Evolutionary conservation across 2,888 invertebrate genomes (phyloP), one percentile per base, ranked within the genome.

Genomic region (Mesochorus sp.): DNA sequence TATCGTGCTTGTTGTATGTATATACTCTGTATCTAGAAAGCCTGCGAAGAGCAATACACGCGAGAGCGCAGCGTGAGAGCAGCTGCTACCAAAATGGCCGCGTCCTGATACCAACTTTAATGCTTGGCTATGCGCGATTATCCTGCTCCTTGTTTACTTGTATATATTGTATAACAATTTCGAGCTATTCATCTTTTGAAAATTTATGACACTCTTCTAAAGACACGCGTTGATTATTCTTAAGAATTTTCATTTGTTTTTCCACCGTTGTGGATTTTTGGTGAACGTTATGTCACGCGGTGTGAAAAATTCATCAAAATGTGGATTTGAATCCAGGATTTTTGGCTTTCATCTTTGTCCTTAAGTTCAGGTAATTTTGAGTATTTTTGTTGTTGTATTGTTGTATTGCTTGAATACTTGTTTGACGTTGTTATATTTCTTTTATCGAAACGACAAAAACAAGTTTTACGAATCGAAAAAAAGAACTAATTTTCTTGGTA

Each of bases 41-140:
- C 76, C 75, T 53, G 64, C 79, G 66, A 73, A 70, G 53, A 76
- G 67, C 47, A 66, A 61, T 66, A 79, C n/a, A 51, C 72, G 61
- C 55, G 53, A 78, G 73, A 61, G 42, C 62, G 62, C 64, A 59
- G 14, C 67, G 28, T 39, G 67, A 76, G 34, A 76, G 67, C 71
- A 80, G 82, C 82, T 82, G 83, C 81, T 86, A 87, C 86, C 87
- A 87, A 87, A 86, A 87, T 87, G 87, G 86, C 87, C 82, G 85
- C 84, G 82, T 83, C 85, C 70, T 85, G 85, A 85, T 79, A 80
- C 74, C 70, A 80, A 67, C 74, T n/a, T n/a, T 67, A 53, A 61
- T 44, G 76, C 42, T 57, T 76, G n/a, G n/a, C n/a, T n/a, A n/a
- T n/a, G n/a, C n/a, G n/a, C n/a, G n/a, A n/a, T n/a, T n/a, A n/a